Base-by-base conservation (phyloP, 2,888 invertebrate genomes). In the Latheticus oryzae region DNA sequence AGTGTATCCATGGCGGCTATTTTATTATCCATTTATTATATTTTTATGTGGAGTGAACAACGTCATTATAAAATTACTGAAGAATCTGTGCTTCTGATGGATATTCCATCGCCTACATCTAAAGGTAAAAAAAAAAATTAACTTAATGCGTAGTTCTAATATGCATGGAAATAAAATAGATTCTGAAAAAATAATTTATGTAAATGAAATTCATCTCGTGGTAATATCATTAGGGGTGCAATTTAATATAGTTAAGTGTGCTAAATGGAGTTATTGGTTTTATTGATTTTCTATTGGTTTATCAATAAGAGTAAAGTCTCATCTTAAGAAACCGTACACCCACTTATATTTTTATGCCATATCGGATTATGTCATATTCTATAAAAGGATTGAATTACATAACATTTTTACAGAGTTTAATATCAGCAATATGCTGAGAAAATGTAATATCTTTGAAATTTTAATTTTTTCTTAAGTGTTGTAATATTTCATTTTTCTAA, bases 1-100 rank as follows among this genome's bases (percentile, higher is more conserved):
- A 89, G 90, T n/a, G 92, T 93, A 35, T 92, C 92, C n/a, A 83
- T 91, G 78, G 91, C 90, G 2, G 93, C 91, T 3, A 89, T 92
- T 66, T 84, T 90, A 40, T 81, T 93, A 38, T 91, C 91, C 15
- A 84, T 89, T 43, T 93, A 93, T 77, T 93, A 93, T 77, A 83
- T 91, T 60, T 88, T 91, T 73, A 83, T 92, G 70, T 93, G 92
- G 92, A 85, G 89, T 70, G 90, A 90, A 1, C 84, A 86, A 7
- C 33, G 23, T 9, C 9, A 7, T 32, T 30, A 43, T 11, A 17
- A 7, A 11, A 9, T 16, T 8, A 9, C 15, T 13, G 15, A 40
- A 13, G 35, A 37, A 19, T 16, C 11, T 17, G 35, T 19, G 17
- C 35, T 11, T 19, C 5, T 19, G 17, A 8, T 13, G 26, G 8